Percentiles rank a stretch among this genome's conserved stretches.
phyloP scores from a whole-genome alignment of 2,797 vertebrate species.

The Arrhamphus sclerolepis region DNA sequence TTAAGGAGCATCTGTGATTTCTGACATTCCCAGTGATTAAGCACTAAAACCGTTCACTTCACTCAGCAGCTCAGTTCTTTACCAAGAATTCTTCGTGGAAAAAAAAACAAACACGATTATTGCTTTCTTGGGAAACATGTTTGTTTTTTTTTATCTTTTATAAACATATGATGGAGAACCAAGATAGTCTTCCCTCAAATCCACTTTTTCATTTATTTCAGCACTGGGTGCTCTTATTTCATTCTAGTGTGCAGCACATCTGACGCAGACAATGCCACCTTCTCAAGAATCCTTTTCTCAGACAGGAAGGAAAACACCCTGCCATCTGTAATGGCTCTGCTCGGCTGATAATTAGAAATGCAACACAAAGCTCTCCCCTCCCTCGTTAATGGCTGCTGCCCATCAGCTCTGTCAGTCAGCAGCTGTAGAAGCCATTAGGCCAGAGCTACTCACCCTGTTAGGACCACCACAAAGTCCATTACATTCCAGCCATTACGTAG shows the following conservation, averaged over 20 bases:
- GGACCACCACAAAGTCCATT: conserved; percentile 98
- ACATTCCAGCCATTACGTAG: conserved; percentile 95
- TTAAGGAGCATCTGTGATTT: no score
- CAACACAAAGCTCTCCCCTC: conserved; percentile 33
- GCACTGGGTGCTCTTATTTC: conserved; percentile 1
- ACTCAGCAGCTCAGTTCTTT: no score
- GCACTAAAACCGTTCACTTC: no score
- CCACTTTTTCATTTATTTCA: neutral
- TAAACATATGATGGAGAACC: no score
- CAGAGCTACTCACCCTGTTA: conserved; percentile 89
- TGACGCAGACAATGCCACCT: conserved; percentile 22
- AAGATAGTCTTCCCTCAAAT: neutral
- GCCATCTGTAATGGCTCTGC: conserved; percentile 48
- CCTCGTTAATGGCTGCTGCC: conserved; percentile 58
- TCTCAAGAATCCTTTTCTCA: conserved; percentile 34
- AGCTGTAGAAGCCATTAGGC: conserved; percentile 62
- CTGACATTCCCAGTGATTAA: no score
- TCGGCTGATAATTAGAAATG: conserved; percentile 50
- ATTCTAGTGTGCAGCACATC: conserved; percentile 2
- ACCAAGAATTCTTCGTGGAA: no score
- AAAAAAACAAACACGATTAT: no score
- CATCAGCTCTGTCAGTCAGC: conserved; percentile 64
- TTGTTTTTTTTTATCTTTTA: no score
- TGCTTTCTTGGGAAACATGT: no score
- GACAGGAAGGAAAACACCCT: conserved; percentile 49